Evolutionary conservation across 2,888 invertebrate species (phyloP), one percentile per base, ranked within the genome.

Genomic region (Oligia strigilis): DNA sequence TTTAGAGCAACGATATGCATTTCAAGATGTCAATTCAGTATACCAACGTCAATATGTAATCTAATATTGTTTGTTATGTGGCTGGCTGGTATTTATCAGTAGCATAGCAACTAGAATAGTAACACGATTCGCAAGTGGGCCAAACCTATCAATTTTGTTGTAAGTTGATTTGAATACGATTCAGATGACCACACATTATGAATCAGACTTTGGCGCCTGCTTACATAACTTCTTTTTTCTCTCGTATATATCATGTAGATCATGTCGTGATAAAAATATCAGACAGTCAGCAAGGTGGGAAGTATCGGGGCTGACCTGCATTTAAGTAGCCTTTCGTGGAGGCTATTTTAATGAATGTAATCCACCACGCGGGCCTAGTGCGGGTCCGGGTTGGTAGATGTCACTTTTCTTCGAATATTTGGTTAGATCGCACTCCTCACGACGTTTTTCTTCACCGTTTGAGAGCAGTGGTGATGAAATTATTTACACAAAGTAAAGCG

Each of bases 81-180:
- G 14, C n/a, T 65, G 58, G 14, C 58, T 67, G 60, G 55, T 72
- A 36, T 66, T 72, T 75, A 82, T 82, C 81, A 70, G 71, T 62
- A 13, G 62, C 85, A 67, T 80, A 75, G 81, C 64, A 76, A 67
- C 83, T 23, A 64, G 4, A 5, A 43, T 9, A 11, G 69, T 49
- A 83, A 75, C 71, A 75, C n/a, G 23, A 49, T 75, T 72, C 29
- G 8, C 36, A 81, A 84, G 40, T 81, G 29, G 84, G 79, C 40
- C 81, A 81, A 84, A 84, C 72, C 81, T 72, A 81, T 81, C 78
- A 72, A 77, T 78, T 36, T 78, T 71, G 66, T 72, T 83, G 58
- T 74, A 58, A 36, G 58, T 58, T 83, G 43, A 84, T 72, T 77
- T 72, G 55, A 72, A 23, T 62, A 71, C 29, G 19, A 71, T 58